phyloP scores from a whole-genome alignment of 2,113 vertebrate species.

The Ctenomys sociabilis region DNA sequence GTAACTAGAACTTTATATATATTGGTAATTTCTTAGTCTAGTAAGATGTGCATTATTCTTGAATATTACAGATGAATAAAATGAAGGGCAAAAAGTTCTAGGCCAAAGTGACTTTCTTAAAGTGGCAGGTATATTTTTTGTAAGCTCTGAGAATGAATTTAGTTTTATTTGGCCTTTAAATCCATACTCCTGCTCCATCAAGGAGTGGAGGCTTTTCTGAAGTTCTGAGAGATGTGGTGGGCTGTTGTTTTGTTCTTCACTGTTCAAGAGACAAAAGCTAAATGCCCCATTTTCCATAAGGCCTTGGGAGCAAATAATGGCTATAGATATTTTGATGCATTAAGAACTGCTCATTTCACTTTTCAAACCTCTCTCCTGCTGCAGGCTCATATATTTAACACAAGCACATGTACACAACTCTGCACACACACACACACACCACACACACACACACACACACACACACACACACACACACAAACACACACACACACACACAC shows the following conservation, averaged over 20 bases:
- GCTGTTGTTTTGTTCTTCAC: not conserved
- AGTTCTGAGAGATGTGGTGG: not conserved
- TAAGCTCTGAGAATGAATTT: conserved; percentile 22
- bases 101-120: not conserved
- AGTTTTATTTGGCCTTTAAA: not conserved
- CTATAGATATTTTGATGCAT: not conserved
- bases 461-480: not conserved
- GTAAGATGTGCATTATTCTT: not conserved
- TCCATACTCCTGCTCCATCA: not conserved
- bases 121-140: not conserved
- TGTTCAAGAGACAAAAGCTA: not conserved
- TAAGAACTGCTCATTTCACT: not conserved
- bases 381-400: not conserved
- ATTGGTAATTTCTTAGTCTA: not conserved
- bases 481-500: not conserved
- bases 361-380: conserved; percentile 2
- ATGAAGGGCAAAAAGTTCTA: not conserved
- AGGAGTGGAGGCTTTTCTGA: not conserved
- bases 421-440: not conserved
- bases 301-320: not conserved
- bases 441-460: not conserved
- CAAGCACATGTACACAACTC: not conserved
- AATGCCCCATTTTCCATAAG: not conserved
- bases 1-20: not conserved
- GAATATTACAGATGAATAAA: conserved; percentile 33